Evolutionary conservation across 2,113 vertebrate species (phyloP).

Genomic region (Austrofundulus limnaeus): DNA sequence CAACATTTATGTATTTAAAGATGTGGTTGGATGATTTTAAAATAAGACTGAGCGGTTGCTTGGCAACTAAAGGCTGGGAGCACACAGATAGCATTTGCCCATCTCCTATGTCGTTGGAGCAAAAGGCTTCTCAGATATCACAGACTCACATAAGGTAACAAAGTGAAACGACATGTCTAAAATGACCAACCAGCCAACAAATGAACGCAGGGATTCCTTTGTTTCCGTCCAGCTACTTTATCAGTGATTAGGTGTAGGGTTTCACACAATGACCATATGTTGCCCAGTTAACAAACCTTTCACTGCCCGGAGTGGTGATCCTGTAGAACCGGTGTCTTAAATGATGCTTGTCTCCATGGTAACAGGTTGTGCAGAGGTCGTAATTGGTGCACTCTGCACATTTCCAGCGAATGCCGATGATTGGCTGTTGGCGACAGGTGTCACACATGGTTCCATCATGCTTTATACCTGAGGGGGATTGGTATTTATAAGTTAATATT

Average conservation of each 20-base stretch:
- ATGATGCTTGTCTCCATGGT: constrained; percentile 98
- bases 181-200: constrained; percentile 10
- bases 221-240: neutral
- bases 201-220: constrained; percentile 1
- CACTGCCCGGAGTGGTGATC: constrained; percentile 97
- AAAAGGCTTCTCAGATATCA: constrained; percentile 60
- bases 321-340: constrained; percentile 97
- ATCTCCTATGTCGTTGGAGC: constrained; percentile 36
- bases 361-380: constrained; percentile 97
- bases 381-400: constrained; percentile 99
- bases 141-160: constrained; percentile 23
- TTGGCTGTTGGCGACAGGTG: constrained; percentile 97
- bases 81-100: constrained; percentile 45
- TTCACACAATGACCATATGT: constrained; percentile 1
- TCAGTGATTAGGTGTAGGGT: neutral
- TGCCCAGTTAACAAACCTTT: constrained; percentile 82
- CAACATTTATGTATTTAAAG: constrained; percentile 40
- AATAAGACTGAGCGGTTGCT: constrained; percentile 65
- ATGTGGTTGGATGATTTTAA: constrained; percentile 41
- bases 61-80: constrained; percentile 69
- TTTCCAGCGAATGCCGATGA: constrained; percentile 99
- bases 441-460: constrained; percentile 99
- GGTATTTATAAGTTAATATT: neutral
- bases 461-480: constrained; percentile 86
- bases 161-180: constrained; percentile 11